Evolutionary conservation across 2,888 invertebrate genomes (phyloP), one percentile per base, ranked within the genome.

Genomic region (Apamea epomidion): DNA sequence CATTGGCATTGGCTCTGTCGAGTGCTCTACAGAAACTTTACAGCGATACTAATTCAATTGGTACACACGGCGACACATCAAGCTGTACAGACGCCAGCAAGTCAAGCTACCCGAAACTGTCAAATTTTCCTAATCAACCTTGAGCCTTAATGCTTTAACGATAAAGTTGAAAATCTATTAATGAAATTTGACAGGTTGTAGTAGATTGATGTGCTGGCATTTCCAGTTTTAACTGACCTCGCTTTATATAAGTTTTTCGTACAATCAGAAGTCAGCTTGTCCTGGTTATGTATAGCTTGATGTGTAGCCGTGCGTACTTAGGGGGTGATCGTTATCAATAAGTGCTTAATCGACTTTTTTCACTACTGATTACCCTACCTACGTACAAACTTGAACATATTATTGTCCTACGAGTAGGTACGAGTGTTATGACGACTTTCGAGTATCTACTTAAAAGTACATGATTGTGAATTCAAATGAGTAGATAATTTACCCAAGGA

Each of bases 301-400:
- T 58, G 8, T 25, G 21, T 54, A 54, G 8, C 25, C 10, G 25
- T 58, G 58, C 6, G 60, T n/a, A n/a, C 14, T 29, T 37, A 58
- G n/a, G 18, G 16, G 21, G 25, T 14, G 48, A 76, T 51, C 18
- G 48, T 80, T 60, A 51, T 74, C 64, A 81, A 45, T n/a, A 81
- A 10, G 18, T 48, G 48, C n/a, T 29, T 71, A 42, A 74, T 70
- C 21, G 14, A 51, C n/a, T 74, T 65, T 29, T 74, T 4, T 29
- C 12, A 16, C 16, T 25, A 45, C 0, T 10, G 4, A 21, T 18
- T 32, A 51, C 8, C 21, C 48, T 32, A 37, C 2, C 16, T 65
- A 48, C 25, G n/a, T 45, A 48, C 51, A 51, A 18, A 18, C 48
- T 70, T 54, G 21, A 54, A 71, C 21, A 42, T 75, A 37, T 8